These are phyloP conservation scores for Eugnorisma glareosa DNA, from an alignment of 2,888 invertebrate genomes.

Conservation along the genomic window DNA sequence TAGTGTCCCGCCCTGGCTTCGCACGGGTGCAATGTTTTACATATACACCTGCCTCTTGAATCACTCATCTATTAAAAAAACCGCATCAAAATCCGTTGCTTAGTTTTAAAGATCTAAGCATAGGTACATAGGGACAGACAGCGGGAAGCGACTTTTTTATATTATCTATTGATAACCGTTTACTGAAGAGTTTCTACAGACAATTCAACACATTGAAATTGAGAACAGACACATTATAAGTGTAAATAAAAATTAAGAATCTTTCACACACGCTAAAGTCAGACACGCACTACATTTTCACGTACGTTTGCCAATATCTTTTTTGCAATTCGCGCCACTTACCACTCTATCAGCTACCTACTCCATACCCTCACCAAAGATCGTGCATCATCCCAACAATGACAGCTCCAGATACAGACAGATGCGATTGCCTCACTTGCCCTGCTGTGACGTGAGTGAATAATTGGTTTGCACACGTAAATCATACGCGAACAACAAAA, in stretches of 20 bases:
- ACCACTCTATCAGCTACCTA: conserved; percentile 27
- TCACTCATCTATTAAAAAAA: too few species aligned
- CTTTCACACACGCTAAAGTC: not conserved
- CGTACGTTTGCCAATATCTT: not conserved
- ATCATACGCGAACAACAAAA: conserved; percentile 58
- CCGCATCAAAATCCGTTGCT: too few species aligned
- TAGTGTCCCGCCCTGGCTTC: too few species aligned
- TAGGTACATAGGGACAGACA: too few species aligned
- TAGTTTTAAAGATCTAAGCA: too few species aligned
- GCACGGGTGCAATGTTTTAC: too few species aligned
- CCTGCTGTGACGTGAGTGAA: conserved; percentile 62
- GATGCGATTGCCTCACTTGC: conserved; percentile 68
- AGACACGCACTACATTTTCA: not conserved
- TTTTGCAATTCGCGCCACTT: not conserved
- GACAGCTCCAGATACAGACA: conserved; percentile 78
- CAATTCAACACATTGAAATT: not conserved
- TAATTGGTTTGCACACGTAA: conserved; percentile 67
- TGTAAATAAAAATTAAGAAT: not conserved
- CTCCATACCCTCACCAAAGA: conserved; percentile 42
- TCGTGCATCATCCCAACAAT: conserved; percentile 79
- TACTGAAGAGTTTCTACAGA: not conserved
- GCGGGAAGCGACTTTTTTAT: too few species aligned
- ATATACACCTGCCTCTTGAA: too few species aligned
- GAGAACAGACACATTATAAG: not conserved
- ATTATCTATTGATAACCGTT: not conserved